Conservation (phyloP, 2,888 invertebrate species). For the Aporophyla lueneburgensis region DNA sequence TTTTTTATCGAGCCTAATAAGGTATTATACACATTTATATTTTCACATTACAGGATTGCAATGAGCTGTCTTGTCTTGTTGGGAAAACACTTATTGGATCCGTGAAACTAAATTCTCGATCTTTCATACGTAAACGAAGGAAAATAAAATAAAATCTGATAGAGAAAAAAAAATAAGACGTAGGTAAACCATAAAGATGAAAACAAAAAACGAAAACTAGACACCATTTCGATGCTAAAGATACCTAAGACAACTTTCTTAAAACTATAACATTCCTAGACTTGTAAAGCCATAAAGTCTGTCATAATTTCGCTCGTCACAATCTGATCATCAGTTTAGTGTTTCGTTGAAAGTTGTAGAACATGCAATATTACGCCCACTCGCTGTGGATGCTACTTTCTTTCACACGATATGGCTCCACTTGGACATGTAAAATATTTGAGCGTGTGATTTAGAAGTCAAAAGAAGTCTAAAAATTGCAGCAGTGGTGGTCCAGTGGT, state of each 20-base stretch:
- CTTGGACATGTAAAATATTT: constrained; percentile 14
- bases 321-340: constrained; percentile 47
- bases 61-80: no score
- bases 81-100: not conserved
- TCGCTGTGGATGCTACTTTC: constrained; percentile 34
- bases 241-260: constrained; percentile 37
- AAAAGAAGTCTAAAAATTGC: no score
- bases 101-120: not conserved
- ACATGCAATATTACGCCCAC: constrained; percentile 44
- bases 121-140: not conserved
- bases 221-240: constrained; percentile 25
- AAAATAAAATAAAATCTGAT: not conserved
- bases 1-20: no score
- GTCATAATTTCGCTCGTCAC: constrained; percentile 30
- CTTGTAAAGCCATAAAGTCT: constrained; percentile 41
- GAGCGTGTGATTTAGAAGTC: not conserved
- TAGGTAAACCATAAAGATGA: not conserved
- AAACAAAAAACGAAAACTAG: constrained; percentile 23
- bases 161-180: not conserved
- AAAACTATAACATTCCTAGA: constrained; percentile 40
- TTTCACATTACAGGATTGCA: no score
- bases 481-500: no score
- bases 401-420: constrained; percentile 27
- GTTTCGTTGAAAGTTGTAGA: constrained; percentile 41
- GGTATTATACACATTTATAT: no score